Evolutionary conservation across 1,140 invertebrate species (phyloP).

Genomic region (Drosophila lini): DNA sequence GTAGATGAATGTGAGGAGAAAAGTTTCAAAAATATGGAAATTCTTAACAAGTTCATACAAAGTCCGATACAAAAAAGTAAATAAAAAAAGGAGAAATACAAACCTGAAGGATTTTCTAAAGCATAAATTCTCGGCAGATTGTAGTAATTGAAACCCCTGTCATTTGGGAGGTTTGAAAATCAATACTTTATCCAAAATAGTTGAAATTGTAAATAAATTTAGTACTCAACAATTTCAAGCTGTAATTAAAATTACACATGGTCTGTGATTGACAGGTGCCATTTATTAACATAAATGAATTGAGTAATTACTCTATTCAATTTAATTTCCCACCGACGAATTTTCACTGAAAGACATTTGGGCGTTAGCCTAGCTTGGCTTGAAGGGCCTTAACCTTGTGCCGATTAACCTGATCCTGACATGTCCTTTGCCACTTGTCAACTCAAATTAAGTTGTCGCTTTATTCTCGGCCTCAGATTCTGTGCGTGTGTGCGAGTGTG

Average conservation of each 20-base stretch:
- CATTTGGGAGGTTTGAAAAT: background rate
- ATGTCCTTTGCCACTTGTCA: slow-evolving; percentile 47
- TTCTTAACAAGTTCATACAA: background rate
- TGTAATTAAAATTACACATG: background rate
- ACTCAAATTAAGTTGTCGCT: slow-evolving; percentile 66
- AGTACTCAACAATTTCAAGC: background rate
- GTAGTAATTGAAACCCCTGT: background rate
- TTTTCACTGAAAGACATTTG: background rate
- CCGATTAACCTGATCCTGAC: slow-evolving; percentile 34
- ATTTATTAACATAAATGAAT: slow-evolving; percentile 2
- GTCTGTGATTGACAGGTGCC: background rate
- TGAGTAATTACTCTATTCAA: slow-evolving; percentile 6
- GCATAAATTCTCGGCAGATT: background rate
- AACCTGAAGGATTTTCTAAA: background rate
- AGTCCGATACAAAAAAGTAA: background rate
- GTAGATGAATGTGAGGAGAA: background rate
- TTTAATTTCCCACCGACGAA: slow-evolving; percentile 8
- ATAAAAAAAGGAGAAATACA: too few species aligned
- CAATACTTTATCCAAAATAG: background rate
- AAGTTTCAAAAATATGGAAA: background rate
- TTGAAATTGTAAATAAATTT: background rate
- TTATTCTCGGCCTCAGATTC: slow-evolving; percentile 5
- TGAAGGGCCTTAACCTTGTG: slow-evolving; percentile 30
- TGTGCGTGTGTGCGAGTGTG: slow-evolving; percentile 1
- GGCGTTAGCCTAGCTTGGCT: background rate